A percentile compares a stretch with the other conserved stretches of the same genome.
These are phyloP conservation scores for Sminthopsis crassicaudata DNA, from an alignment of 2,113 vertebrate genomes.

Conservation along the genomic window DNA sequence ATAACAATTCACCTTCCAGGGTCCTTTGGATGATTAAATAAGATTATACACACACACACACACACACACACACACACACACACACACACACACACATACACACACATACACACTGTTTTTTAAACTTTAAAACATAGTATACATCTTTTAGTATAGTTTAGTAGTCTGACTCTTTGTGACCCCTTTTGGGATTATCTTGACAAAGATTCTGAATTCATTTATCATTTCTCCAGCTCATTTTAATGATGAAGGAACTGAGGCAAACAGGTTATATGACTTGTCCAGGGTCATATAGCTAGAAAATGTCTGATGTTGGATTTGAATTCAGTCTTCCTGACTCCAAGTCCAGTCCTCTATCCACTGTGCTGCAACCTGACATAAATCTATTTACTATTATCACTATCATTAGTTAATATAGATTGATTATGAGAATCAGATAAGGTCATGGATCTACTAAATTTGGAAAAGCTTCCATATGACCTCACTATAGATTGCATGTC, in stretches of 20 bases:
- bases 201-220: background rate
- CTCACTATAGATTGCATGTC: background rate
- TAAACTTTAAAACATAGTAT: background rate
- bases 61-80: too few relatives aligned
- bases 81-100: too few relatives aligned
- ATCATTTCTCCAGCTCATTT: background rate
- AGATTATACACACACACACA: background rate
- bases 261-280: background rate
- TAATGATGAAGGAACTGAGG: background rate
- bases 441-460: background rate
- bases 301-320: fast-evolving
- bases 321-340: background rate
- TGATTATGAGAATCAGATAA: background rate
- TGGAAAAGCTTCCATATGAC: background rate
- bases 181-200: background rate
- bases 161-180: background rate
- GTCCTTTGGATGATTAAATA: background rate
- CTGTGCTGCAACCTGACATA: background rate
- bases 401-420: background rate
- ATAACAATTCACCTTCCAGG: background rate
- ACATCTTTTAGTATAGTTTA: background rate
- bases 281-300: background rate
- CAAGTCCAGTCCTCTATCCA: fast-evolving
- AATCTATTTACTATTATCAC: background rate
- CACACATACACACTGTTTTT: background rate